Evolutionary conservation across 2,797 vertebrate species (phyloP).

Genomic region (Leptatherina wallacei): DNA sequence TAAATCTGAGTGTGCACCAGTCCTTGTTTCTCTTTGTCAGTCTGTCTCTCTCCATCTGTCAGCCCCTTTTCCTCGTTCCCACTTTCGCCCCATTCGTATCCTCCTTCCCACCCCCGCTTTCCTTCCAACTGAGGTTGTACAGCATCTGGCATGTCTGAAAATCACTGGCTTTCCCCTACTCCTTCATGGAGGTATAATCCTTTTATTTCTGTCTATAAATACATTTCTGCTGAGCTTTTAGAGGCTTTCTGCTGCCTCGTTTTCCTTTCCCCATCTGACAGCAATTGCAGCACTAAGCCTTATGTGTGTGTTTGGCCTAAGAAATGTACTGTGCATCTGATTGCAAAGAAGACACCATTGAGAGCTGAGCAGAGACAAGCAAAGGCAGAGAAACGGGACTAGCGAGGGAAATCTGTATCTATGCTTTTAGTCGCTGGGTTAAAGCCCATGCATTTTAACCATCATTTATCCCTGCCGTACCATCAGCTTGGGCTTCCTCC

Average conservation of each 20-base stretch:
- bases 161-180: conserved; percentile 62
- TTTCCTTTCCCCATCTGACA: conserved; percentile 30
- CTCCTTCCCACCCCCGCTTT: background rate
- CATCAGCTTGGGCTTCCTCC: background rate
- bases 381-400: conserved; percentile 22
- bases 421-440: conserved; percentile 10
- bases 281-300: conserved; percentile 57
- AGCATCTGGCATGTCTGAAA: conserved; percentile 69
- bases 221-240: conserved; percentile 78
- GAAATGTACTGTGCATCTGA: conserved; percentile 47
- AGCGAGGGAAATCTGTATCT: conserved; percentile 20
- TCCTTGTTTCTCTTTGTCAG: conserved; percentile 47
- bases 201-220: conserved; percentile 81
- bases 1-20: conserved; percentile 43
- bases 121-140: conserved; percentile 43
- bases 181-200: conserved; percentile 80
- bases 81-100: background rate
- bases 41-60: conserved; percentile 59
- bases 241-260: conserved; percentile 59
- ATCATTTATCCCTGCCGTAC: background rate
- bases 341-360: conserved; percentile 36
- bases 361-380: conserved; percentile 39
- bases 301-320: conserved; percentile 42
- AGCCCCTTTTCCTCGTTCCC: conserved; percentile 22
- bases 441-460: conserved; percentile 15